Conservation (phyloP, 2,113 vertebrate species). For the Orycteropus afer region DNA sequence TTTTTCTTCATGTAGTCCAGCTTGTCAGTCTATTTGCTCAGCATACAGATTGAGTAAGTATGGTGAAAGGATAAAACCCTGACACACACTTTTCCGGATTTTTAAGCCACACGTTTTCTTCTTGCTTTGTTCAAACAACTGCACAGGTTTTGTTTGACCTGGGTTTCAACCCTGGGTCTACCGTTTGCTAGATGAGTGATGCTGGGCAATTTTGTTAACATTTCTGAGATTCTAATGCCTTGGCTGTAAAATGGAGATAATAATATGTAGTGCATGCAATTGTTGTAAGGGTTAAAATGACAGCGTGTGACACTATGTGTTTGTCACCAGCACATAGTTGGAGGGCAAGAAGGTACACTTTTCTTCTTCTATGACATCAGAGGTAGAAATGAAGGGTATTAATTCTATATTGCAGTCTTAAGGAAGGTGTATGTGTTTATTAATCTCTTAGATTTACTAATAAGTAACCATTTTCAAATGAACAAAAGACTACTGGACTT, state of each 20-base stretch:
- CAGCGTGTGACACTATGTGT: rapidly evolving
- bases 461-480: background rate
- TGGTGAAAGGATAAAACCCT: no score
- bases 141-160: background rate
- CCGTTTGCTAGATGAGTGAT: background rate
- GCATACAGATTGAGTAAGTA: no score
- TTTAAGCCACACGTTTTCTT: no score
- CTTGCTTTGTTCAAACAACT: no score
- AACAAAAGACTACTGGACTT: background rate
- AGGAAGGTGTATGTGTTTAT: background rate
- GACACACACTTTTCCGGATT: no score
- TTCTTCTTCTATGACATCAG: background rate
- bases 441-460: conserved; percentile 28
- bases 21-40: no score
- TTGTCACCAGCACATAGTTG: rapidly evolving
- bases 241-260: background rate
- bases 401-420: background rate
- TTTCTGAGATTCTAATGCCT: background rate
- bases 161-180: background rate
- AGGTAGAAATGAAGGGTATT: background rate
- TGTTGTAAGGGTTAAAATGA: background rate
- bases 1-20: no score
- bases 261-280: background rate
- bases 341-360: background rate
- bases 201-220: background rate